phyloP scores from a whole-genome alignment of 92 coral and sea anemone species.

The Epizoanthus fatuus region DNA sequence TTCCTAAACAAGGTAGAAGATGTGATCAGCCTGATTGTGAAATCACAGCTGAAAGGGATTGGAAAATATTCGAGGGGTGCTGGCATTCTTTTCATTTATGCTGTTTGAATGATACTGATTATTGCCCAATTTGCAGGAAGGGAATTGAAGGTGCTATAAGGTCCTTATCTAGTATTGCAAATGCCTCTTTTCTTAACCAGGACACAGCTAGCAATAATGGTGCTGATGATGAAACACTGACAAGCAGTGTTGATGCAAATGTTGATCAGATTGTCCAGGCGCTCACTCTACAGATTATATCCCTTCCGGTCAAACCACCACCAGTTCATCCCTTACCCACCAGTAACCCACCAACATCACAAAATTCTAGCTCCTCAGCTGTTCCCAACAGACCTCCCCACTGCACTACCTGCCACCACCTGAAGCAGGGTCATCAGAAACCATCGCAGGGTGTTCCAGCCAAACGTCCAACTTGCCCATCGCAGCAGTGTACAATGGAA shows the following conservation, averaged over 20 bases:
- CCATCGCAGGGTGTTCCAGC: neutral
- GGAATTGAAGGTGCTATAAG: conserved; percentile 38
- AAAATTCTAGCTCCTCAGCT: neutral
- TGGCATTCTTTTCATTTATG: conserved; percentile 60
- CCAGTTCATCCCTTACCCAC: conserved; percentile 16
- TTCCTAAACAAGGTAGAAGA: conserved; percentile 45
- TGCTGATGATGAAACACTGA: conserved; percentile 7
- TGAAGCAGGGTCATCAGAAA: conserved; percentile 39
- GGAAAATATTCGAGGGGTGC: conserved; percentile 61
- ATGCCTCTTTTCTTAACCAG: conserved; percentile 3
- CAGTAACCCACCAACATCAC: neutral
- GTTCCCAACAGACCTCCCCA: conserved; percentile 45
- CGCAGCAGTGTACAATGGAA: conserved; percentile 13
- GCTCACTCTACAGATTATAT: conserved; percentile 12
- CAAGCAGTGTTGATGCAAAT: neutral
- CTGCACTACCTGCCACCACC: conserved; percentile 52
- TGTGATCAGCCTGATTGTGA: conserved; percentile 40
- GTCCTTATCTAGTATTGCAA: conserved; percentile 33
- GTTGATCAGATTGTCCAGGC: conserved; percentile 20
- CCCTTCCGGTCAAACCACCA: conserved; percentile 25
- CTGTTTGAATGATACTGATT: neutral
- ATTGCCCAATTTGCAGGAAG: conserved; percentile 49
- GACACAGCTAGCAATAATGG: neutral
- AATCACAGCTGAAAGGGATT: neutral
- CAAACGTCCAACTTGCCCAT: conserved; percentile 53